These are phyloP conservation scores for Sceloporus tristichus DNA, from an alignment of 2,113 vertebrate genomes.

Conservation along the genomic window DNA sequence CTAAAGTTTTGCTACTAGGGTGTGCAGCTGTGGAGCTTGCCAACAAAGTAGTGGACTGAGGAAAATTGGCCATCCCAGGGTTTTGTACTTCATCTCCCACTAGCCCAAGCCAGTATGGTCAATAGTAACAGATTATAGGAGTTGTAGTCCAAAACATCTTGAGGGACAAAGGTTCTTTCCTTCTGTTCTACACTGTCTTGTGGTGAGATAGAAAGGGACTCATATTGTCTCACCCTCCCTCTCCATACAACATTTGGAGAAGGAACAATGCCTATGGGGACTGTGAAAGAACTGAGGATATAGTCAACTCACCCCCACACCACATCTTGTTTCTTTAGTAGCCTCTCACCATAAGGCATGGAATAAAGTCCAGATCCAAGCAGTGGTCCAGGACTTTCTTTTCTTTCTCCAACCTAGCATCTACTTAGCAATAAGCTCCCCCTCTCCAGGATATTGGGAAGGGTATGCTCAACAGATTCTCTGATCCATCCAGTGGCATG, in stretches of 20 bases:
- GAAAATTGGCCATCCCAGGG: no score
- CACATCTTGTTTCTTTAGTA: neutral
- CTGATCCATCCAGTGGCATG: no score
- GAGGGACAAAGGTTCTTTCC: no score
- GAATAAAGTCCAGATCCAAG: neutral
- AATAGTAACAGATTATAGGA: no score
- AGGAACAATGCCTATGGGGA: neutral
- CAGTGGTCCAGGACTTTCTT: neutral
- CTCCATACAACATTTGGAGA: neutral
- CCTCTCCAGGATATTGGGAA: neutral
- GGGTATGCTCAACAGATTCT: neutral
- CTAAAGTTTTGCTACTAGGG: neutral
- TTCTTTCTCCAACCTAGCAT: neutral
- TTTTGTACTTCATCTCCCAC: no score
- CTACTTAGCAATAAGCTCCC: neutral
- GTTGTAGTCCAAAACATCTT: no score
- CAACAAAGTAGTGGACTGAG: no score
- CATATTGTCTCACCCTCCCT: no score
- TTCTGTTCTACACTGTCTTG: no score
- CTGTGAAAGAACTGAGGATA: neutral
- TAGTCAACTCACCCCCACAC: neutral
- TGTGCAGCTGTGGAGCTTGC: no score
- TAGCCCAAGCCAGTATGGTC: no score
- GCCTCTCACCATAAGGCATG: neutral
- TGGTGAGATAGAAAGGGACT: neutral